These are phyloP conservation scores for Chionoecetes opilio DNA, from an alignment of 1,140 invertebrate species.

Conservation along the genomic window DNA sequence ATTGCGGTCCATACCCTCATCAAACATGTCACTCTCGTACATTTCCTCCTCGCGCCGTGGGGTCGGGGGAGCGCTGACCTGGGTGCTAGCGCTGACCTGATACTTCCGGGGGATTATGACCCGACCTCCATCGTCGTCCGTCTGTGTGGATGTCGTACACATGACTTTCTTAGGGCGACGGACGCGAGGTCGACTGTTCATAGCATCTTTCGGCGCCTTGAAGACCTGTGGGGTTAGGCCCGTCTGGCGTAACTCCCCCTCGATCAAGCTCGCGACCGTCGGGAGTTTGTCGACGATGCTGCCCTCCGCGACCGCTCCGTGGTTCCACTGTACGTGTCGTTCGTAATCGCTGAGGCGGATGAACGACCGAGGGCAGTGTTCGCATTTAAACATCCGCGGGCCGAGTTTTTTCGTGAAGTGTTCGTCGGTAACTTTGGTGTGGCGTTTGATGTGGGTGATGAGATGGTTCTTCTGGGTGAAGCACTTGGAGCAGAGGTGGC, in stretches of 20 bases:
- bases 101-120: slow-evolving; percentile 80
- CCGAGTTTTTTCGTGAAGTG: slow-evolving; percentile 80
- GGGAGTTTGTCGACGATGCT: slow-evolving; percentile 76
- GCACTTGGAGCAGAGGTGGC: slow-evolving; percentile 80
- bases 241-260: slow-evolving; percentile 72
- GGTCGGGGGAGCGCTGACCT: slow-evolving; percentile 77
- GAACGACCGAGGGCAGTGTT: slow-evolving; percentile 80
- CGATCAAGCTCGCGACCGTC: slow-evolving; percentile 65
- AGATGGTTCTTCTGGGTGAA: slow-evolving; percentile 81
- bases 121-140: slow-evolving; percentile 79
- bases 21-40: slow-evolving; percentile 80
- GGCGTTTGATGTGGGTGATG: slow-evolving; percentile 80
- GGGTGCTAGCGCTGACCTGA: slow-evolving; percentile 73
- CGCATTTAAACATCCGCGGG: slow-evolving; percentile 80
- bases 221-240: slow-evolving; percentile 72
- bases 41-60: slow-evolving; percentile 80
- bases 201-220: slow-evolving; percentile 77
- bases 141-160: slow-evolving; percentile 80
- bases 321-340: slow-evolving; percentile 81
- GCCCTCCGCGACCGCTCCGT: slow-evolving; percentile 80
- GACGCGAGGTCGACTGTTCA: slow-evolving; percentile 66
- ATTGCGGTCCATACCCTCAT: slow-evolving; percentile 81
- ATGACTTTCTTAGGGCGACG: slow-evolving; percentile 70
- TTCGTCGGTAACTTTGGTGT: slow-evolving; percentile 80
- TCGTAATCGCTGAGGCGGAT: slow-evolving; percentile 80